Percentiles rank a stretch among this genome's conserved stretches.
Evolutionary conservation across 2,797 vertebrate species (phyloP).

Genomic region (Falco novaeseelandiae): DNA sequence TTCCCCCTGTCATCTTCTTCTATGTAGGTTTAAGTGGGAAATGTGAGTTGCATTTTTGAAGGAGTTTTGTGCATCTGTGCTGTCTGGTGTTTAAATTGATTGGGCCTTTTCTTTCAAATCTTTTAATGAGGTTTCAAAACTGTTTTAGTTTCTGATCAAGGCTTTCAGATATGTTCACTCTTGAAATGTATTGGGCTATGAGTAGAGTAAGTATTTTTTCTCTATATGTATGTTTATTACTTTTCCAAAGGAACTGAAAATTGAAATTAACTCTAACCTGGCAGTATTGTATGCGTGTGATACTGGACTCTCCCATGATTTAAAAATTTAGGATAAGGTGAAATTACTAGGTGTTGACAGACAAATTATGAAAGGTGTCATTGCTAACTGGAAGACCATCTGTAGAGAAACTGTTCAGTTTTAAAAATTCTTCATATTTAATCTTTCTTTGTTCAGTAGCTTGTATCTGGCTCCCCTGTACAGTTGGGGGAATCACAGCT

Average conservation of each 20-base stretch:
- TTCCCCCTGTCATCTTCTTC: neutral
- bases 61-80: slow-evolving; percentile 2
- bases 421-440: neutral
- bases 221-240: neutral
- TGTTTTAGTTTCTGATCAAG: slow-evolving; percentile 32
- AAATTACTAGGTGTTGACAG: neutral
- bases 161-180: slow-evolving; percentile 43
- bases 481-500: neutral
- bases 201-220: slow-evolving; percentile 47
- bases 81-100: slow-evolving; percentile 53
- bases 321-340: neutral
- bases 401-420: neutral
- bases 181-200: slow-evolving; percentile 29
- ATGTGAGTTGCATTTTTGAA: slow-evolving; percentile 41
- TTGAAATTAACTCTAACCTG: slow-evolving; percentile 15
- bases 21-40: neutral
- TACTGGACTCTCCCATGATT: neutral
- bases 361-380: neutral
- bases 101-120: slow-evolving; percentile 56
- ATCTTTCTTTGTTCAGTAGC: neutral
- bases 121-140: slow-evolving; percentile 55
- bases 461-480: neutral
- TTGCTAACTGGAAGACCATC: neutral
- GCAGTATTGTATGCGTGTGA: neutral
- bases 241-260: slow-evolving; percentile 26